These are phyloP conservation scores for Drosophila affinis DNA, from an alignment of 2,888 invertebrate species.

Conservation along the genomic window DNA sequence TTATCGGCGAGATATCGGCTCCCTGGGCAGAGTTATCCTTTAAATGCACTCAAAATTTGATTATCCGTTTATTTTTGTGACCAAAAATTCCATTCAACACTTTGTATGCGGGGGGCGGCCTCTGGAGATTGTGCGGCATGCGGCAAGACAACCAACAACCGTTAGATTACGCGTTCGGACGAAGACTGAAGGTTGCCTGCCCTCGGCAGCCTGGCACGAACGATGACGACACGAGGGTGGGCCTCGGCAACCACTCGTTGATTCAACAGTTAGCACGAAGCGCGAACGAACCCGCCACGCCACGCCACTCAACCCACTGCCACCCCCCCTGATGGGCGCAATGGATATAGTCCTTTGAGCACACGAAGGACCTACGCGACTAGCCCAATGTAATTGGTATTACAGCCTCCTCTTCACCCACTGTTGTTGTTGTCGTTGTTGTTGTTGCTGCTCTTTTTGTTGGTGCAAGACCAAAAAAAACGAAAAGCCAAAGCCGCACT, in stretches of 20 bases:
- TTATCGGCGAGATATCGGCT: background rate
- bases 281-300: constrained; percentile 32
- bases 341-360: constrained; percentile 20
- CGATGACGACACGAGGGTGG: constrained; percentile 13
- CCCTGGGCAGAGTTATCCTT: background rate
- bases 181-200: constrained; percentile 61
- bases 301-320: constrained; percentile 28
- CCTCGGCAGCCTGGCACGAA: constrained; percentile 38
- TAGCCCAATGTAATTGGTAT: constrained; percentile 73
- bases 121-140: constrained; percentile 1
- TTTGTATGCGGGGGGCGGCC: constrained; percentile 12
- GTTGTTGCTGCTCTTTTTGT: constrained; percentile 41
- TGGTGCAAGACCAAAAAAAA: background rate
- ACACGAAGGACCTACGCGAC: constrained; percentile 35
- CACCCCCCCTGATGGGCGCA: background rate
- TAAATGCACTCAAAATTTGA: background rate
- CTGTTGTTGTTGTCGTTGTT: constrained; percentile 51
- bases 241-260: constrained; percentile 77
- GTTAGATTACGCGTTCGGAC: constrained; percentile 73
- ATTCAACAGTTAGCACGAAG: constrained; percentile 70
- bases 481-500: constrained; percentile 10
- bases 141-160: constrained; percentile 63
- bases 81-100: constrained; percentile 11
- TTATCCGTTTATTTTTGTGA: background rate
- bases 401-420: constrained; percentile 49